These are phyloP conservation scores for Nematostella vectensis DNA, from an alignment of 92 coral and sea anemone genomes.

Conservation along the genomic window DNA sequence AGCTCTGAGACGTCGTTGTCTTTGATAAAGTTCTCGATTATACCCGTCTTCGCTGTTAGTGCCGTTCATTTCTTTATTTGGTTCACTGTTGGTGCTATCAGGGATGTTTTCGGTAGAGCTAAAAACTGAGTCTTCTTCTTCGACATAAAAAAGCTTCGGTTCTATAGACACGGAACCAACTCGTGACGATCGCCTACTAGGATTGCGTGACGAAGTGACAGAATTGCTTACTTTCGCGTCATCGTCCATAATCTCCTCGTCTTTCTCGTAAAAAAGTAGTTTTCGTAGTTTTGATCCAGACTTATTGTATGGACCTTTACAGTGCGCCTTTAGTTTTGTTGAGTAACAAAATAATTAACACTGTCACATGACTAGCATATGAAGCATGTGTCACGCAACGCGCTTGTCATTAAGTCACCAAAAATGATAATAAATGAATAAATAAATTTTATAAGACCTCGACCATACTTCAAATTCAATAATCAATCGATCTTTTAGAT, in stretches of 20 bases:
- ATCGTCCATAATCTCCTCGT: no score
- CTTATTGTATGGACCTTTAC: no score
- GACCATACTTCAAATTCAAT: no score
- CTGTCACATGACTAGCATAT: neutral
- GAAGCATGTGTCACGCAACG: neutral
- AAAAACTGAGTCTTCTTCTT: slow-evolving; percentile 2
- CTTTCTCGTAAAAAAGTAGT: no score
- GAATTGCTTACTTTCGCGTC: no score
- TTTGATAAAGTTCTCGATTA: slow-evolving; percentile 14
- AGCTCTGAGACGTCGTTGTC: slow-evolving; percentile 55
- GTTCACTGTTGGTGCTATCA: neutral
- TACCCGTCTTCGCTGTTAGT: slow-evolving; percentile 2
- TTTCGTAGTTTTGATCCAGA: no score
- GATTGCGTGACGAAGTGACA: slow-evolving; percentile 16
- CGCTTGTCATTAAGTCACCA: no score
- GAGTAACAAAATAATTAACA: no score
- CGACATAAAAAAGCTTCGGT: slow-evolving; percentile 3
- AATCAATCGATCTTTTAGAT: no score
- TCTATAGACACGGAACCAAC: slow-evolving; percentile 4
- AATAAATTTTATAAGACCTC: no score
- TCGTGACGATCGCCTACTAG: neutral
- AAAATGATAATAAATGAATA: no score
- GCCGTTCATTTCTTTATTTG: neutral
- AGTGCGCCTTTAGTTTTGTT: no score
- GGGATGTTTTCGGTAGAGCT: neutral